Conservation (phyloP, 2,113 vertebrate species). For the Cranoglanis bouderius region DNA sequence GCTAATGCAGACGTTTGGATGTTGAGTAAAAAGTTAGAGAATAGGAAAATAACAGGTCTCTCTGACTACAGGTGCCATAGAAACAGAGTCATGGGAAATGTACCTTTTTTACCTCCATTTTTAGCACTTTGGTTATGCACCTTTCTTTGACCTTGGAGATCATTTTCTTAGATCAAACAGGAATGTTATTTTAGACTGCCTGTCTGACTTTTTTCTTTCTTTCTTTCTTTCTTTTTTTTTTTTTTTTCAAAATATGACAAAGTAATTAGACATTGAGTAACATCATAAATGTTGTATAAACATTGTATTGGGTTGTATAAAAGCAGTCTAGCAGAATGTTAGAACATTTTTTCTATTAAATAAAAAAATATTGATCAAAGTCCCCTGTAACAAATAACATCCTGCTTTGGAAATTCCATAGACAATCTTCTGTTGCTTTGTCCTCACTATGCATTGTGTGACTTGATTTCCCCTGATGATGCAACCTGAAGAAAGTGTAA, state of each 20-base stretch:
- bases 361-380: not conserved
- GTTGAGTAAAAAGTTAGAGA: slow-evolving; percentile 3
- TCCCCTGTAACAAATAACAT: slow-evolving; percentile 43
- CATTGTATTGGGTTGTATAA: slow-evolving; percentile 46
- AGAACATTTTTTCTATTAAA: not conserved
- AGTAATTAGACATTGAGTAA: slow-evolving; percentile 1
- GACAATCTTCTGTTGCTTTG: slow-evolving; percentile 16
- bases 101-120: not conserved
- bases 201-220: not conserved
- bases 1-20: slow-evolving; percentile 11
- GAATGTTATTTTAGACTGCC: slow-evolving; percentile 10
- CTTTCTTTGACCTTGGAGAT: slow-evolving; percentile 23
- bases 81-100: slow-evolving; percentile 25
- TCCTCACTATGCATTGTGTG: slow-evolving; percentile 1
- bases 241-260: not conserved
- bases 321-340: not conserved
- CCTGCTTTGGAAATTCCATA: slow-evolving; percentile 45
- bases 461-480: slow-evolving; percentile 56
- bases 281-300: slow-evolving; percentile 36
- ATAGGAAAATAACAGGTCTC: slow-evolving; percentile 16
- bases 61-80: slow-evolving; percentile 44
- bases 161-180: slow-evolving; percentile 4
- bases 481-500: slow-evolving; percentile 64
- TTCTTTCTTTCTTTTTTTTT: not conserved
- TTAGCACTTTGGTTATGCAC: not conserved